Base-by-base conservation (phyloP, 2,113 vertebrate species). In the Carassius carassius region DNA sequence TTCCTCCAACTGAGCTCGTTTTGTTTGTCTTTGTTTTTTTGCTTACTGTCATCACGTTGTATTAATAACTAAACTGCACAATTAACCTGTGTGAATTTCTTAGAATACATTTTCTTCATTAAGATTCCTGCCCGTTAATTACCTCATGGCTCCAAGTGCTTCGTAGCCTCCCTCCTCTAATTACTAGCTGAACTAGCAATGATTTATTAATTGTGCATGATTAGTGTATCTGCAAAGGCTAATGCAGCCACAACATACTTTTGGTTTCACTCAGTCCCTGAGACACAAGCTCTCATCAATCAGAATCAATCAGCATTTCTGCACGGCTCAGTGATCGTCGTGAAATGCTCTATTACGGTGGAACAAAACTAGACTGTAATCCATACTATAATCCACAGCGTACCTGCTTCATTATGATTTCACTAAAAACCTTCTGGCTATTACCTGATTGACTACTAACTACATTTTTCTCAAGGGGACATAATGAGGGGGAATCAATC, bases 161-260 rank as follows among this genome's bases (percentile, higher is more conserved):
- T 67, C 32, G 51, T 29, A 78, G 69, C 37, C 56, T 82, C 16
- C 44, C 32, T 25, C 37, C 44, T 76, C 84, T 84, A 85, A 89
- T 86, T 83, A 82, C 81, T 81, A 89, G 86, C 80, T 87, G 79
- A 86, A 85, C 63, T 78, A 51, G 51, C 49, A 41, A 86, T 86
- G 81, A 89, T 89, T 89, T 89, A 89, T 89, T 87, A 82, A 82
- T 35, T 37, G 72, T 41, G 74, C 86, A 78, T 87, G 84, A 86
- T 89, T 87, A 86, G 80, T 81, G 82, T 87, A 89, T 78, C 86
- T 85, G 72, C 77, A 77, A 82, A 80, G 32, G 81, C 78, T 89
- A 87, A 89, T 51, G 81, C 76, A 35, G 63, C 75, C 63, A 75
- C 81, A 86, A 70, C 76, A 78, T 5, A 85, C 74, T 74, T 54